A percentile compares a stretch with the other conserved stretches of the same genome.
phyloP scores from a whole-genome alignment of 2,888 invertebrate species.

The Luperina testacea region DNA sequence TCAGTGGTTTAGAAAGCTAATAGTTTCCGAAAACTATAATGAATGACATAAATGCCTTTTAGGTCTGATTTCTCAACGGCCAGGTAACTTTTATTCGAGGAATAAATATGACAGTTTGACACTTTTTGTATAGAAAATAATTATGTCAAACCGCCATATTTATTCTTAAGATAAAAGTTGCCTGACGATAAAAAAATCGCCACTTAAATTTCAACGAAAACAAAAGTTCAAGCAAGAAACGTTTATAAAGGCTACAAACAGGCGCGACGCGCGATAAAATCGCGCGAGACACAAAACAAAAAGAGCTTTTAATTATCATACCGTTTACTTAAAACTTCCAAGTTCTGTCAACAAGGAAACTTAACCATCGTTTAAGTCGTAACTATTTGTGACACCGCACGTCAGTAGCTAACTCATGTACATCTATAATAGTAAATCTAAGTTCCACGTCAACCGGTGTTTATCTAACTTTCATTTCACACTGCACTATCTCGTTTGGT shows the following conservation, averaged over 20 bases:
- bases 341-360: slow-evolving; percentile 32
- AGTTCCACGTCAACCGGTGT: slow-evolving; percentile 50
- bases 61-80: not conserved
- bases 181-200: not conserved
- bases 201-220: not conserved
- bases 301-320: not conserved
- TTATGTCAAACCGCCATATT: not conserved
- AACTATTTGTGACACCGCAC: slow-evolving; percentile 36
- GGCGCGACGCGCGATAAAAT: too few relatives aligned
- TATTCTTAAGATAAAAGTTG: not conserved
- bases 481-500: slow-evolving; percentile 64
- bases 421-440: slow-evolving; percentile 58
- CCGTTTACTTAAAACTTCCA: slow-evolving; percentile 14
- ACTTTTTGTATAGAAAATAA: not conserved
- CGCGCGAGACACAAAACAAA: too few relatives aligned
- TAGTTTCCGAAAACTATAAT: slow-evolving; percentile 15
- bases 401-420: slow-evolving; percentile 43
- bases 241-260: not conserved
- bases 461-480: slow-evolving; percentile 73
- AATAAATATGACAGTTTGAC: not conserved
- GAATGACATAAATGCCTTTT: not conserved
- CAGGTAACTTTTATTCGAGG: not conserved
- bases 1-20: slow-evolving; percentile 25
- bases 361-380: slow-evolving; percentile 12
- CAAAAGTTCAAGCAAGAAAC: not conserved